Base-by-base conservation (phyloP, 2,888 invertebrate genomes). In the Mamestra brassicae region DNA sequence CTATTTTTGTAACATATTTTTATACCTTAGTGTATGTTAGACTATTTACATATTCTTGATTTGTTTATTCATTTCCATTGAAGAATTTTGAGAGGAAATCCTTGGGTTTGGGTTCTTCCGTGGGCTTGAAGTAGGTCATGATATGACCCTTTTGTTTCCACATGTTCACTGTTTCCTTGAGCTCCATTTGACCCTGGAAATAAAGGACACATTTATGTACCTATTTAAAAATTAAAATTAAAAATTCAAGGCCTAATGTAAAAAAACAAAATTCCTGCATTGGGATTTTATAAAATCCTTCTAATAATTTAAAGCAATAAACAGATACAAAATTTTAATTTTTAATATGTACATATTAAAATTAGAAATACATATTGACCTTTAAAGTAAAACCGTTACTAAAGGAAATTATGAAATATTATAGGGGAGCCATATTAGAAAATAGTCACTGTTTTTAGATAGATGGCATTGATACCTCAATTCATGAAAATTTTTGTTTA, bases 81-180 rank as follows among this genome's bases (percentile, higher is more conserved):
- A 98, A 97, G 95, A 99, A 99, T 95, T 99, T 99, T 0, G 98
- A 98, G 45, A 99, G 96, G 93, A 99, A 99, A 96, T 99, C 99
- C 88, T 97, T 98, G 38, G 99, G 99, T 92, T 98, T 98, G 2
- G 98, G 98, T 85, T 98, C 98, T 70, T 97, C 97, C 0, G 98
- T 98, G 67, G 99, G 98, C 91, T 98, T 98, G 96, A 99, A 99
- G 92, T 97, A 99, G 74, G 96, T 92, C 99, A 99, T 99, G 42
- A 99, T 94, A 90, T 98, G 98, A 15, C 98, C 97, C 85, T 98
- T 98, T 90, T 99, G 99, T 93, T 99, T 99, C 99, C 99, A 99
- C 73, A 97, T 97, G 83, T 98, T 97, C 0, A 98, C 98, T 1
- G 98, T 97, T 96, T 99, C 99, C 91, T 98, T 98, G 38, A 99